These are phyloP conservation scores for Agrypnia vestita DNA, from an alignment of 1,140 invertebrate genomes.

Conservation along the genomic window DNA sequence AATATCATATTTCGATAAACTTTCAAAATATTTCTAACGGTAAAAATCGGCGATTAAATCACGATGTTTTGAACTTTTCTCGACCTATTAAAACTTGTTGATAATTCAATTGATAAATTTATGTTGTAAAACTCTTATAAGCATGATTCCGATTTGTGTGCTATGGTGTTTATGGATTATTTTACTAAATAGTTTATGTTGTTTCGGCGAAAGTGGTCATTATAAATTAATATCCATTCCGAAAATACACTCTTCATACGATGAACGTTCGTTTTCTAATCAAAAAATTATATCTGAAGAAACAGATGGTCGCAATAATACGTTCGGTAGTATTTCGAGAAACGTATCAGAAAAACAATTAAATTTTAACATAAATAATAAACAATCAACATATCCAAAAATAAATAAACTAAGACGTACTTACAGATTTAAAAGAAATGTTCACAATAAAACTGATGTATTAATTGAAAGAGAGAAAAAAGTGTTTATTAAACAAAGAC, in stretches of 20 bases:
- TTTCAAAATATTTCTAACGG: too few species aligned
- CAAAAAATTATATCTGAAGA: neutral
- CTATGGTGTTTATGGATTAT: constrained; percentile 27
- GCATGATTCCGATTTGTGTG: constrained; percentile 4
- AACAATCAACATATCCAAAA: constrained; percentile 16
- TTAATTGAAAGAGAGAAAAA: neutral
- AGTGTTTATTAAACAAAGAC: neutral
- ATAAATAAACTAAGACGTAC: neutral
- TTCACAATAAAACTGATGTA: neutral
- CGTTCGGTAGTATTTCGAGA: neutral
- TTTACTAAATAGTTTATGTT: constrained; percentile 27
- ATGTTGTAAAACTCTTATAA: neutral
- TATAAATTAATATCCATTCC: constrained; percentile 23
- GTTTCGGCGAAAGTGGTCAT: constrained; percentile 23
- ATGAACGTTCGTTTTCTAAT: neutral
- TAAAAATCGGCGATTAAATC: too few species aligned
- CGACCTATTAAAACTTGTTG: too few species aligned
- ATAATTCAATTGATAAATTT: too few species aligned
- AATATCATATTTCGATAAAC: too few species aligned
- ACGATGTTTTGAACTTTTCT: too few species aligned
- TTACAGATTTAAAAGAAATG: constrained; percentile 4
- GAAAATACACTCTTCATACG: constrained; percentile 18
- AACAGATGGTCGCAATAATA: constrained; percentile 10
- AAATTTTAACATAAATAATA: neutral
- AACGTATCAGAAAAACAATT: neutral